Conservation (phyloP, 2,797 vertebrate species). For the Acipenser transmontanus region DNA sequence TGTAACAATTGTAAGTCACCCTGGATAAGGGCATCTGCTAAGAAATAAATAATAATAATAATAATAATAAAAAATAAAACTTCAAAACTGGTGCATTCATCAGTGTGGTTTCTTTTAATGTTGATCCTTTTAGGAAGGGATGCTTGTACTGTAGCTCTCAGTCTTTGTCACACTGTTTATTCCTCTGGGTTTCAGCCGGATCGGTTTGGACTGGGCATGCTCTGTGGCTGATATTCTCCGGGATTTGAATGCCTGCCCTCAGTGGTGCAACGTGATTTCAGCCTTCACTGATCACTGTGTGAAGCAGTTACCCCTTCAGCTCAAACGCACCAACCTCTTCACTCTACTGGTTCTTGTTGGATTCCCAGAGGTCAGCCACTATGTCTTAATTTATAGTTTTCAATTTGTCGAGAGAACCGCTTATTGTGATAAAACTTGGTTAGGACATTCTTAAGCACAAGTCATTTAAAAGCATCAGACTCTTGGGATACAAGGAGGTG, state of each 20-base stretch:
- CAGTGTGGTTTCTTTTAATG: too few species aligned
- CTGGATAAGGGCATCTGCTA: too few species aligned
- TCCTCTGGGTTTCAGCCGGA: slow-evolving; percentile 57
- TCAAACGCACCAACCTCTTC: slow-evolving; percentile 93
- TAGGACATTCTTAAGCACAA: not conserved
- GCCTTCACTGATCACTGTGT: slow-evolving; percentile 87
- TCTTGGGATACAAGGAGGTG: not conserved
- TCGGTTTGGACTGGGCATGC: slow-evolving; percentile 93
- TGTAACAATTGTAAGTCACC: too few species aligned
- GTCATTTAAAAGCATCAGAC: too few species aligned
- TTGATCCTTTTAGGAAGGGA: too few species aligned
- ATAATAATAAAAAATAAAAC: too few species aligned
- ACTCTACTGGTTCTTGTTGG: slow-evolving; percentile 88
- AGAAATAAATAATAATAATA: too few species aligned
- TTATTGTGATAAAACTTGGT: too few species aligned
- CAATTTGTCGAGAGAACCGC: not conserved
- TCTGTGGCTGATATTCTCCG: slow-evolving; percentile 89
- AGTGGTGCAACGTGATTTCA: slow-evolving; percentile 78
- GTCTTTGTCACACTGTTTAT: not conserved
- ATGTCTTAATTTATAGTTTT: not conserved
- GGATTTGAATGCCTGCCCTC: slow-evolving; percentile 70
- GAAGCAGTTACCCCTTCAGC: slow-evolving; percentile 79
- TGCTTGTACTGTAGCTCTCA: not conserved
- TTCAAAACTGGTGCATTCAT: not conserved
- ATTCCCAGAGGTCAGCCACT: slow-evolving; percentile 80